Evolutionary conservation across 30 jellyfish, hydroid and myxozoan genomes (phyloP).

Genomic region (Nemopilema nomurai): DNA sequence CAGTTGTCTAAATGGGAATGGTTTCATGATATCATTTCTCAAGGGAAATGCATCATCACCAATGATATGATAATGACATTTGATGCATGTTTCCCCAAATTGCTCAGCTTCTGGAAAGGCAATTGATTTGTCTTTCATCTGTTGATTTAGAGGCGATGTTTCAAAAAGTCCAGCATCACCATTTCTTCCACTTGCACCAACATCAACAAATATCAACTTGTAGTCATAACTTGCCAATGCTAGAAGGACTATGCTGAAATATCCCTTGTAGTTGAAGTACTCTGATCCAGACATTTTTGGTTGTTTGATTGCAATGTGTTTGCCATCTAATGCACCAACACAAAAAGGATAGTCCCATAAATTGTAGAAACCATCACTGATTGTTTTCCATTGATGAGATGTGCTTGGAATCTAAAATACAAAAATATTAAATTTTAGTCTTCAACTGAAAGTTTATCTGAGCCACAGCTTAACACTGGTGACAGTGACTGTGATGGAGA

Average conservation of each 20-base stretch:
- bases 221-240: constrained; percentile 44
- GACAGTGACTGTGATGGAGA: not conserved
- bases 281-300: constrained; percentile 48
- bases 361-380: constrained; percentile 20
- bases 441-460: not conserved
- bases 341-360: constrained; percentile 48
- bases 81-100: constrained; percentile 4
- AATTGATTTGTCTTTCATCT: constrained; percentile 13
- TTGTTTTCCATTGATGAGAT: constrained; percentile 19
- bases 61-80: constrained; percentile 28
- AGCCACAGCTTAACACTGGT: not conserved
- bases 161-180: constrained; percentile 53
- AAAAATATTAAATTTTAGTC: not conserved
- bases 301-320: constrained; percentile 33
- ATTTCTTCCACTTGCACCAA: constrained; percentile 41
- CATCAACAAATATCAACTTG: constrained; percentile 33
- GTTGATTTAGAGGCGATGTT: constrained; percentile 9
- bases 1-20: constrained; percentile 37
- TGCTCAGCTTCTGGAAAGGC: constrained; percentile 26
- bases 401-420: constrained; percentile 25
- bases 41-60: constrained; percentile 66
- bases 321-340: constrained; percentile 58
- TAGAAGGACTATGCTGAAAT: constrained; percentile 35
- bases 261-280: constrained; percentile 33
- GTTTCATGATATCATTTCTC: constrained; percentile 41